These are phyloP conservation scores for Montifringilla adamsi DNA, from an alignment of 2,113 vertebrate genomes.

Conservation along the genomic window DNA sequence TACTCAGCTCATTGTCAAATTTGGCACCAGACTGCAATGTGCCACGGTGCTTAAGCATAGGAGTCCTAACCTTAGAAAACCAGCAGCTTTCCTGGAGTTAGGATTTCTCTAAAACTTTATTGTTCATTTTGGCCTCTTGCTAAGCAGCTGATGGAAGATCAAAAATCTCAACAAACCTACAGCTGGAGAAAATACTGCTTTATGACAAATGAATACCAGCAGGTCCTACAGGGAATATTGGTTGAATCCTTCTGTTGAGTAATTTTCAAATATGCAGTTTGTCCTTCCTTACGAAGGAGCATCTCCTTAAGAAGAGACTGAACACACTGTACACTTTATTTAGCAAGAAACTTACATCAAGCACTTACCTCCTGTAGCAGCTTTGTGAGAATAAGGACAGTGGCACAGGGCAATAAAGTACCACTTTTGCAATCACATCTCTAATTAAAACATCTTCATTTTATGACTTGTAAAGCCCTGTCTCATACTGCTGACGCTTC, in stretches of 20 bases:
- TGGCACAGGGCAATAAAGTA: background rate
- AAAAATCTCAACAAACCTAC: background rate
- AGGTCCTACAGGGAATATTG: background rate
- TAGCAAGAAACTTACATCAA: background rate
- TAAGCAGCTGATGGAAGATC: background rate
- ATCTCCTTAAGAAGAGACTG: background rate
- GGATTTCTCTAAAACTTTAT: background rate
- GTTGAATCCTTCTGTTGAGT: background rate
- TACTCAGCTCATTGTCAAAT: background rate
- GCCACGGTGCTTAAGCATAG: background rate
- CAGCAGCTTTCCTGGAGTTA: background rate
- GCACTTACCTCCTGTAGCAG: background rate
- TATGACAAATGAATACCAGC: background rate
- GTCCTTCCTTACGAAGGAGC: background rate
- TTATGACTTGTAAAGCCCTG: background rate
- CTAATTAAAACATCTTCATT: background rate
- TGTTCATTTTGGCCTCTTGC: background rate
- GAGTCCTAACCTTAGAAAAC: background rate
- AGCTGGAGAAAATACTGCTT: slow-evolving; percentile 13
- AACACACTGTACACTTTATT: background rate
- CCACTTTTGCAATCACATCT: background rate
- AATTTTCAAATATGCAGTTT: background rate
- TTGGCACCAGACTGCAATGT: background rate
- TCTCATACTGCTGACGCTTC: background rate
- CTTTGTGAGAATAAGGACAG: background rate